These are phyloP conservation scores for Pandion haliaetus DNA, from an alignment of 2,113 vertebrate species.

Conservation along the genomic window DNA sequence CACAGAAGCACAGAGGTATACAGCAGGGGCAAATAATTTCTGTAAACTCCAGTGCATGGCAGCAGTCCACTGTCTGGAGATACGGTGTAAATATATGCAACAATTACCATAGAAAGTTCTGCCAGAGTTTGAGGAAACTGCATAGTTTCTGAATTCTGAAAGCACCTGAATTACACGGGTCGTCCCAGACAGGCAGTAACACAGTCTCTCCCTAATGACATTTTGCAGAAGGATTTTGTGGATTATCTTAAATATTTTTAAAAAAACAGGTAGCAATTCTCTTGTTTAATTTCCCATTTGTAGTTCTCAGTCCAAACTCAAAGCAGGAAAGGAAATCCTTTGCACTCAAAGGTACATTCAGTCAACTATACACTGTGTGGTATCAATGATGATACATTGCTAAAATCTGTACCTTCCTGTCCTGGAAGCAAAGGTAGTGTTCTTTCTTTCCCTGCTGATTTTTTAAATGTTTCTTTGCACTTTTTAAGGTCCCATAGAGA, in stretches of 20 bases:
- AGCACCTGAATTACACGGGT: not conserved
- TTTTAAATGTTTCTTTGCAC: not conserved
- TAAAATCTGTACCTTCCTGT: not conserved
- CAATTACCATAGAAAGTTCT: not conserved
- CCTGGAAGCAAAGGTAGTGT: not conserved
- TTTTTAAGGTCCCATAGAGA: not conserved
- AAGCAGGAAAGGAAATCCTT: not conserved
- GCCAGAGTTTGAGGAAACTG: not conserved
- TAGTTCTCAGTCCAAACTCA: not conserved
- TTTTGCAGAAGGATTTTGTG: not conserved
- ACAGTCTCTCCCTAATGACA: not conserved
- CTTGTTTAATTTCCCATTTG: not conserved
- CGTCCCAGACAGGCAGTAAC: not conserved
- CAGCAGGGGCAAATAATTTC: not conserved
- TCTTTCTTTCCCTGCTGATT: not conserved
- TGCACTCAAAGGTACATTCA: not conserved
- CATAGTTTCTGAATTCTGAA: not conserved
- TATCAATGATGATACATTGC: not conserved
- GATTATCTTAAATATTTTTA: not conserved
- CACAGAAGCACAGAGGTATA: not conserved
- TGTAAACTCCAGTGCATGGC: not conserved
- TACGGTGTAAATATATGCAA: not conserved
- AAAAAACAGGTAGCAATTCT: not conserved
- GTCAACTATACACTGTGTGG: accelerated
- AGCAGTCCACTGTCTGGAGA: not conserved